These are phyloP conservation scores for Pelobates fuscus DNA, from an alignment of 2,113 vertebrate genomes.

Conservation along the genomic window DNA sequence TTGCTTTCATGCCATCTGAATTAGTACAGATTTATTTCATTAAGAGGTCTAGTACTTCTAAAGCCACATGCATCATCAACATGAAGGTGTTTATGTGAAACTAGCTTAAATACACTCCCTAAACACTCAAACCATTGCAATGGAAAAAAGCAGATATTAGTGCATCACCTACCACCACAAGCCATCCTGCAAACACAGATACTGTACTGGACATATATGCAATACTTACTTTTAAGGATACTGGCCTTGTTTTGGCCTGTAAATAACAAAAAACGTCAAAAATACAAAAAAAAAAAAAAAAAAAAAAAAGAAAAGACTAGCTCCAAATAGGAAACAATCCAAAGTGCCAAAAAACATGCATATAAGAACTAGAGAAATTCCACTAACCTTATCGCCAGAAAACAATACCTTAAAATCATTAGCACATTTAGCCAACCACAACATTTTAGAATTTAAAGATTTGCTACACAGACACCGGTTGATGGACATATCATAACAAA, in stretches of 20 bases:
- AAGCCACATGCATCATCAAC: neutral
- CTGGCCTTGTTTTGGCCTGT: conserved; percentile 46
- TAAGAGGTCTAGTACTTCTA: neutral
- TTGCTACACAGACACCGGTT: too few species aligned
- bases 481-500: too few species aligned
- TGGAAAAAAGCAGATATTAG: conserved; percentile 22
- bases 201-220: neutral
- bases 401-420: too few species aligned
- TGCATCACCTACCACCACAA: conserved; percentile 38
- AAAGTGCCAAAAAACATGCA: neutral
- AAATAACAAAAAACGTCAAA: conserved; percentile 45
- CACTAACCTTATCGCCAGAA: too few species aligned
- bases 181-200: conserved; percentile 16
- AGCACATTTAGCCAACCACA: too few species aligned
- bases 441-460: too few species aligned
- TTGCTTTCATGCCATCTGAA: too few species aligned
- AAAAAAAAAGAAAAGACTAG: conserved; percentile 7
- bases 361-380: too few species aligned
- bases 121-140: neutral
- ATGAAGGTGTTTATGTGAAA: too few species aligned
- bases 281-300: conserved; percentile 36
- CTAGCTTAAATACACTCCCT: neutral
- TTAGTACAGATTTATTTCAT: too few species aligned
- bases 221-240: conserved; percentile 48
- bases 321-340: neutral